Percentiles rank a stretch among this genome's conserved stretches.
phyloP scores from a whole-genome alignment of 2,888 invertebrate genomes.

The Drosophila cognata region DNA sequence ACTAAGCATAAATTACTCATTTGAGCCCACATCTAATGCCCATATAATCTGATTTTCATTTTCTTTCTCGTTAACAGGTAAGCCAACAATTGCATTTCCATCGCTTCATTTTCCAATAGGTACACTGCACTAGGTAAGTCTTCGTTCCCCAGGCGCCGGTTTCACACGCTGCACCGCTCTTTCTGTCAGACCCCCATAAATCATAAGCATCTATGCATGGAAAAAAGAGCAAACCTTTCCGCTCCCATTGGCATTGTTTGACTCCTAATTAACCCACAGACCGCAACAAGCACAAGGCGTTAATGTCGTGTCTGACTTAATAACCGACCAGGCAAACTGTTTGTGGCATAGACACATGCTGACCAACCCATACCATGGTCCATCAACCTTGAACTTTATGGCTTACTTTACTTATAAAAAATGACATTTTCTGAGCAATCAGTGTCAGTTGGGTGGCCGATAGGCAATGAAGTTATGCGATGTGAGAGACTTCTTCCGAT shows the following conservation, averaged over 20 bases:
- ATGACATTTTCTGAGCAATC: neutral
- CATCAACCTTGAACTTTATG: constrained; percentile 48
- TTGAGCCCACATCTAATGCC: constrained; percentile 31
- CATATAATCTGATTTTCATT: constrained; percentile 41
- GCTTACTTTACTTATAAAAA: constrained; percentile 1
- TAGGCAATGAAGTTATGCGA: neutral
- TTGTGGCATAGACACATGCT: constrained; percentile 16
- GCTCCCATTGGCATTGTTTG: constrained; percentile 46
- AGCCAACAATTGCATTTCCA: constrained; percentile 42
- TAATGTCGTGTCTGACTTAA: constrained; percentile 56
- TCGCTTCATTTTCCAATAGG: constrained; percentile 11
- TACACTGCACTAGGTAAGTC: constrained; percentile 51
- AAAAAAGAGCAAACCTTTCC: constrained; percentile 61
- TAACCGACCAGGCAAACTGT: constrained; percentile 41
- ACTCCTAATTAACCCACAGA: constrained; percentile 69
- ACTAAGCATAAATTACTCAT: constrained; percentile 13
- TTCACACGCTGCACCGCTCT: constrained; percentile 63
- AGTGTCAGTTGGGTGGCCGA: neutral
- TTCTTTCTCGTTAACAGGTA: constrained; percentile 49
- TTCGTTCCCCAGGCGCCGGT: constrained; percentile 47
- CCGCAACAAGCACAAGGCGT: constrained; percentile 41
- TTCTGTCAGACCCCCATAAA: constrained; percentile 31
- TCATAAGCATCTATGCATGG: constrained; percentile 28
- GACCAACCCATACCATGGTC: constrained; percentile 37
- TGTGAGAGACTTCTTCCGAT: neutral